These are phyloP conservation scores for Cygnus olor DNA, from an alignment of 2,797 vertebrate genomes.

Conservation along the genomic window DNA sequence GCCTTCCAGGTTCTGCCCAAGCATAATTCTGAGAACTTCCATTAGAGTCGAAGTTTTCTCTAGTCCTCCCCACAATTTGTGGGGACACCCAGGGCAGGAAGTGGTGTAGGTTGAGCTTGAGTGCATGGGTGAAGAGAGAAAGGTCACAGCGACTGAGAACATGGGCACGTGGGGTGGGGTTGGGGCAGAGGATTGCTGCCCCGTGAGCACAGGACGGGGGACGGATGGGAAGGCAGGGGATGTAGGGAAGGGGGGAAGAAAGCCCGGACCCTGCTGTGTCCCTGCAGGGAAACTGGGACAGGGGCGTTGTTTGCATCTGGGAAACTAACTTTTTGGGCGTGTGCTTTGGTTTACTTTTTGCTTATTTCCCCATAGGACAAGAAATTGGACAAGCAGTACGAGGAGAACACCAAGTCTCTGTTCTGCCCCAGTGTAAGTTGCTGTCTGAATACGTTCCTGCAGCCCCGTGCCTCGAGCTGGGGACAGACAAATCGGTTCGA, in stretches of 20 bases:
- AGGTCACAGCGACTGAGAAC: fast-evolving
- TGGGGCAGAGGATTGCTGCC: neutral
- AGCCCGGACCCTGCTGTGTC: neutral
- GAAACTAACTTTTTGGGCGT: neutral
- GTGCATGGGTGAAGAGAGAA: neutral
- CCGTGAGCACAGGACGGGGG: neutral
- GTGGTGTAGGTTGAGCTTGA: neutral
- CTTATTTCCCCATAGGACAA: conserved; percentile 87
- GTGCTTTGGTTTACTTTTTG: neutral
- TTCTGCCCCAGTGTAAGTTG: conserved; percentile 91
- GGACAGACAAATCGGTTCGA: neutral
- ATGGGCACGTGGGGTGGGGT: neutral
- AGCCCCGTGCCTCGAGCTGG: fast-evolving
- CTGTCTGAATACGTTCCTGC: neutral
- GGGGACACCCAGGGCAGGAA: neutral
- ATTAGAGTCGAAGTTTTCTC: neutral
- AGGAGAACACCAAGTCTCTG: conserved; percentile 88
- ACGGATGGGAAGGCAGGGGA: neutral
- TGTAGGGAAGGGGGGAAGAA: neutral
- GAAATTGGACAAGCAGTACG: conserved; percentile 93
- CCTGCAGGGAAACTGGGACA: neutral
- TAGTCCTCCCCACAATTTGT: neutral
- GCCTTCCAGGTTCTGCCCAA: neutral
- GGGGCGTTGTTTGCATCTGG: neutral
- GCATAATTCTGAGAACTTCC: neutral